phyloP scores from a whole-genome alignment of 2,888 invertebrate genomes.

The Thecophora atra region DNA sequence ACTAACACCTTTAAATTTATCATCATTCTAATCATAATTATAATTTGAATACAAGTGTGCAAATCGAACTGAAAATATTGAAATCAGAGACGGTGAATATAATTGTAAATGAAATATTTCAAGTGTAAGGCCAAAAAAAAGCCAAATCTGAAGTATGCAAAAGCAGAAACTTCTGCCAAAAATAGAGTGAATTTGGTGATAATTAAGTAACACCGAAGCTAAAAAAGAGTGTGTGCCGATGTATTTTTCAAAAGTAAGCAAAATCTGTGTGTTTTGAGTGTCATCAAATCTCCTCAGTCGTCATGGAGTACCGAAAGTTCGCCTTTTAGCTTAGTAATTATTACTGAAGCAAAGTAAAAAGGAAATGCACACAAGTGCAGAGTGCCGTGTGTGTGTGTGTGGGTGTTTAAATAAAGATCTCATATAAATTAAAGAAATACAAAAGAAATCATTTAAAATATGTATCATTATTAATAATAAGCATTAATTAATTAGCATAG shows the following conservation, averaged over 20 bases:
- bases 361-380: conserved; percentile 13
- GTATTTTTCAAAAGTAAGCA: conserved; percentile 37
- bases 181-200: conserved; percentile 14
- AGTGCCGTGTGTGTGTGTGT: conserved; percentile 16
- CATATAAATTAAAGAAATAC: not conserved
- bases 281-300: conserved; percentile 9
- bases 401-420: conserved; percentile 13
- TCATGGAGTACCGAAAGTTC: not conserved
- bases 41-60: not conserved
- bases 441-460: not conserved
- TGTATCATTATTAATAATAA: not conserved
- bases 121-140: not conserved
- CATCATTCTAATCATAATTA: not conserved
- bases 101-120: not conserved
- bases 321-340: not conserved
- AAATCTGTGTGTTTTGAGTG: conserved; percentile 26
- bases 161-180: not conserved
- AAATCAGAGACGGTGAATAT: conserved; percentile 36
- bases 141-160: conserved; percentile 14
- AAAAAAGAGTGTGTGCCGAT: conserved; percentile 44
- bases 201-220: not conserved
- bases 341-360: conserved; percentile 26
- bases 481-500: too few species aligned
- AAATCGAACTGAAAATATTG: conserved; percentile 38
- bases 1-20: conserved; percentile 1